These are phyloP conservation scores for Muschampia plurimacula DNA, from an alignment of 2,888 invertebrate genomes.

Conservation along the genomic window DNA sequence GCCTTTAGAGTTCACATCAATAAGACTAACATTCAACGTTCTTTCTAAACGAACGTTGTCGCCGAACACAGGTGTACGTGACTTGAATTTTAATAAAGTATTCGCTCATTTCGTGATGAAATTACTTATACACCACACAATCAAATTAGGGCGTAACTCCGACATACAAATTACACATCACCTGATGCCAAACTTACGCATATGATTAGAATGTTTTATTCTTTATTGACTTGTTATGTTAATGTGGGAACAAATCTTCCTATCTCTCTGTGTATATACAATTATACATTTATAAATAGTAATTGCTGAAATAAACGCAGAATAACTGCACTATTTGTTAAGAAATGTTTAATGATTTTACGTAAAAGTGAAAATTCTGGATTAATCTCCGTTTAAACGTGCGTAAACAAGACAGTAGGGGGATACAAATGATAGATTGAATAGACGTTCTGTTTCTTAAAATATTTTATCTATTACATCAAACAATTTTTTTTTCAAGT, in stretches of 20 bases:
- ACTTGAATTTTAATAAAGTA: conserved; percentile 27
- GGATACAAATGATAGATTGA: too few species aligned
- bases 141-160: conserved; percentile 19
- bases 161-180: conserved; percentile 19
- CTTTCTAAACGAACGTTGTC: conserved; percentile 17
- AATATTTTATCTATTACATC: too few species aligned
- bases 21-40: conserved; percentile 12
- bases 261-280: too few species aligned
- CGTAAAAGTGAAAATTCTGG: too few species aligned
- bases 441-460: too few species aligned
- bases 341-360: too few species aligned
- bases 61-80: conserved; percentile 11
- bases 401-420: too few species aligned
- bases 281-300: too few species aligned
- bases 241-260: background rate
- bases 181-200: conserved; percentile 13
- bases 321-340: too few species aligned
- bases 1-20: background rate
- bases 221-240: conserved; percentile 10
- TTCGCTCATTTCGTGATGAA: conserved; percentile 24
- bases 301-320: too few species aligned
- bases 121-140: conserved; percentile 30
- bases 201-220: conserved; percentile 17
- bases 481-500: too few species aligned
- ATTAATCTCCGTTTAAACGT: too few species aligned